A percentile compares a stretch with the other conserved stretches of the same genome.
These are phyloP conservation scores for Grammomys dolichurus DNA, from an alignment of 2,113 vertebrate genomes.

Conservation along the genomic window DNA sequence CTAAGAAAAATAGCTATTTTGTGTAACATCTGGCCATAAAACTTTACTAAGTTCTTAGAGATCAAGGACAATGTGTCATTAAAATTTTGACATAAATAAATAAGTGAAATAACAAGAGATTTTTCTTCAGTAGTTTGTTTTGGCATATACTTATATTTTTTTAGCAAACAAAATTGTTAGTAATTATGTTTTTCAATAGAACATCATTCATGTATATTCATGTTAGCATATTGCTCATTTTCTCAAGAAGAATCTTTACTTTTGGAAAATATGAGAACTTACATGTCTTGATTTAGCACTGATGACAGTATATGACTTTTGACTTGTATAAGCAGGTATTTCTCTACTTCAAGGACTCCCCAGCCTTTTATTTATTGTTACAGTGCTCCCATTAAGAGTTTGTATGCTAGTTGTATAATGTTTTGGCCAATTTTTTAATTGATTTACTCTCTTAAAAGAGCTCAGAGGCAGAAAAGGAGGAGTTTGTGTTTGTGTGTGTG, in stretches of 20 bases:
- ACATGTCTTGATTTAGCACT: not conserved
- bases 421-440: not conserved
- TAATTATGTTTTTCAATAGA: not conserved
- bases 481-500: not conserved
- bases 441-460: not conserved
- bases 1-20: not conserved
- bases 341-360: not conserved
- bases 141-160: not conserved
- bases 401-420: not conserved
- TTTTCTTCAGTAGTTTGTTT: slow-evolving; percentile 24
- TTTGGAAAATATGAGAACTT: not conserved
- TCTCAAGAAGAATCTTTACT: not conserved
- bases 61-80: not conserved
- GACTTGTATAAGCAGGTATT: not conserved
- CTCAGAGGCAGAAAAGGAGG: not conserved
- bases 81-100: slow-evolving; percentile 48
- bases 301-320: not conserved
- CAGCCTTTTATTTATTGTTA: not conserved
- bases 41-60: slow-evolving; percentile 30
- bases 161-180: not conserved
- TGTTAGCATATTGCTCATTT: not conserved
- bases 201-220: not conserved
- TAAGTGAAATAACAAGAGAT: slow-evolving; percentile 23
- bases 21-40: slow-evolving; percentile 20
- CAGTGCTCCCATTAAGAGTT: not conserved